Percentiles rank a stretch among this genome's conserved stretches.
Evolutionary conservation across 2,888 invertebrate genomes (phyloP).

Genomic region (Mellilla xanthometata): DNA sequence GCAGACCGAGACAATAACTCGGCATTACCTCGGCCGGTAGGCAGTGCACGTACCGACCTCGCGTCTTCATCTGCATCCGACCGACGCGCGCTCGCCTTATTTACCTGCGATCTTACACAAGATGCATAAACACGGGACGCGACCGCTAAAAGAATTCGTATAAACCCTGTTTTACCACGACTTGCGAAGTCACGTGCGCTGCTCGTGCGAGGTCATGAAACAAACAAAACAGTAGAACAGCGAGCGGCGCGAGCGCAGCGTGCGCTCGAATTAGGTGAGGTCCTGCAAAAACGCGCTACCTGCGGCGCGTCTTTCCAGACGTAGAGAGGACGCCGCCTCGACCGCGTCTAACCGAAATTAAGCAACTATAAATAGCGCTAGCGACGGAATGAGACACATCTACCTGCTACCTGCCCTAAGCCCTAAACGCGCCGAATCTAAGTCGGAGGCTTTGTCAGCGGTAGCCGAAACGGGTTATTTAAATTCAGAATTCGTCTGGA

Average conservation of each 20-base stretch:
- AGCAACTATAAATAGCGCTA: conserved; percentile 23
- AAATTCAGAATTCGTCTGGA: conserved; percentile 62
- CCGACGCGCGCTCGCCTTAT: conserved; percentile 37
- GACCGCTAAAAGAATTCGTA: conserved; percentile 17
- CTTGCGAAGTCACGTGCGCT: conserved; percentile 45
- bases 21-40: conserved; percentile 42
- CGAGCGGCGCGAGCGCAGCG: conserved; percentile 21
- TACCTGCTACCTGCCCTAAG: conserved; percentile 35
- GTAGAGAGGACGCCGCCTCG: conserved; percentile 48
- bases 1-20: conserved; percentile 43
- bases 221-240: conserved; percentile 52
- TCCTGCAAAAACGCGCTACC: conserved; percentile 74
- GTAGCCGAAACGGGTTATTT: conserved; percentile 77
- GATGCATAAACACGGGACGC: conserved; percentile 30
- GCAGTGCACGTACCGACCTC: conserved; percentile 45
- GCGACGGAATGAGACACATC: conserved; percentile 9
- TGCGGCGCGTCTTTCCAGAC: conserved; percentile 59
- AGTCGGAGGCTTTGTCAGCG: conserved; percentile 64
- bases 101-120: conserved; percentile 34
- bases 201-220: conserved; percentile 56
- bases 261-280: conserved; percentile 59
- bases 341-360: conserved; percentile 47
- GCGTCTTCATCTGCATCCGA: conserved; percentile 48
- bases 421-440: conserved; percentile 53
- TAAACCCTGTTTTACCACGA: conserved; percentile 17